Conservation (phyloP, 37 sponge, comb jelly and placozoan species). For the Theonella swinhoei region DNA sequence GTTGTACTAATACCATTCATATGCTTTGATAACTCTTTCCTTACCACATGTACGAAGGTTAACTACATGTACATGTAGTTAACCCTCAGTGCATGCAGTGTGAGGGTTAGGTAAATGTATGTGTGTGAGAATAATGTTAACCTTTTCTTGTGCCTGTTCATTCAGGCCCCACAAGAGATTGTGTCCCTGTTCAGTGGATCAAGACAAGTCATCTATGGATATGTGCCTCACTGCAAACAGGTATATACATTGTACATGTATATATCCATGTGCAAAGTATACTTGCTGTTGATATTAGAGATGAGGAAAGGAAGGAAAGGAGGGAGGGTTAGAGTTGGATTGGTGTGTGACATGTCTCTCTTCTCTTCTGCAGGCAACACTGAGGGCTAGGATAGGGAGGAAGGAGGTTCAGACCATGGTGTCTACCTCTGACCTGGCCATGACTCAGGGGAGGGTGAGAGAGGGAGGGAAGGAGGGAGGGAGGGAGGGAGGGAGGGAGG, state of each 20-base stretch:
- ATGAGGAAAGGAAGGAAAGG: too few species aligned
- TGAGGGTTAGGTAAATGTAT: too few species aligned
- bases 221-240: slow-evolving; percentile 87
- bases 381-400: slow-evolving; percentile 90
- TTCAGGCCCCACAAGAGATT: slow-evolving; percentile 84
- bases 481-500: too few species aligned
- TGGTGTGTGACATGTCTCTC: too few species aligned
- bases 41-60: neutral
- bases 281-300: neutral
- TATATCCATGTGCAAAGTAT: too few species aligned
- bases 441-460: slow-evolving; percentile 79
- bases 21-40: slow-evolving; percentile 5
- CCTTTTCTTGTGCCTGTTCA: neutral
- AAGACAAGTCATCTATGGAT: slow-evolving; percentile 95
- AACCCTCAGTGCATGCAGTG: too few species aligned
- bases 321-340: too few species aligned
- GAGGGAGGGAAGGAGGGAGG: too few species aligned
- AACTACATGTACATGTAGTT: too few species aligned
- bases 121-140: neutral
- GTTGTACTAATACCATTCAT: neutral
- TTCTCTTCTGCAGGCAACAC: slow-evolving; percentile 61
- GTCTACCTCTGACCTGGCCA: slow-evolving; percentile 84
- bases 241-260: slow-evolving; percentile 7
- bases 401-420: slow-evolving; percentile 90
- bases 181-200: slow-evolving; percentile 92